These are phyloP conservation scores for Telenomus remus DNA, from an alignment of 1,140 invertebrate genomes.

Conservation along the genomic window DNA sequence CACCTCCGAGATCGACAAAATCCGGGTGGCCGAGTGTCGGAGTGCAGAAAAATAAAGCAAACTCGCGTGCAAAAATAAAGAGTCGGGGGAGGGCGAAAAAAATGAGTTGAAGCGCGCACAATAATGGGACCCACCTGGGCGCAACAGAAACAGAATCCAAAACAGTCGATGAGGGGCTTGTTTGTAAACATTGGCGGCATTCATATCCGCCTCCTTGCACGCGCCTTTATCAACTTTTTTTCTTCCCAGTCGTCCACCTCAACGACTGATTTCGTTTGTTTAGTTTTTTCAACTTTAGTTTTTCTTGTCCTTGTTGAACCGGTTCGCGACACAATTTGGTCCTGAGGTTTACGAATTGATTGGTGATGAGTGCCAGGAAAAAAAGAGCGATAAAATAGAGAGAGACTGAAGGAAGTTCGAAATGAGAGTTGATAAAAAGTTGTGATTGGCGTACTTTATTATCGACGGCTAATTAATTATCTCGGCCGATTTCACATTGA, in stretches of 20 bases:
- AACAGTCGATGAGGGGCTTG: conserved; percentile 4
- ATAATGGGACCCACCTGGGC: neutral
- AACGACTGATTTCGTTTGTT: neutral
- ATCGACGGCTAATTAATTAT: too few relatives aligned
- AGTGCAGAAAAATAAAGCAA: conserved; percentile 34
- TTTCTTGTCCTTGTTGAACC: too few relatives aligned
- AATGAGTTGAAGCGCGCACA: neutral
- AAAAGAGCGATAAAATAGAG: too few relatives aligned
- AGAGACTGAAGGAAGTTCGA: too few relatives aligned
- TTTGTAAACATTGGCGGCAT: conserved; percentile 41
- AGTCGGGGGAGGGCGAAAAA: conserved; percentile 11
- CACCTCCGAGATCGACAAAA: conserved; percentile 21
- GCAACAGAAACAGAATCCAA: neutral
- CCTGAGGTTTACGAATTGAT: too few relatives aligned
- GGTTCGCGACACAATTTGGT: too few relatives aligned
- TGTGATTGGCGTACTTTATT: too few relatives aligned
- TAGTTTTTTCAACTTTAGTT: too few relatives aligned
- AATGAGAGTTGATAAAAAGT: too few relatives aligned
- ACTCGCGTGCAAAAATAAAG: conserved; percentile 7
- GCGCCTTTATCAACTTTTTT: neutral
- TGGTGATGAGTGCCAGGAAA: too few relatives aligned
- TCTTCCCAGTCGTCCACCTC: neutral
- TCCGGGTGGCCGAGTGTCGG: conserved; percentile 38
- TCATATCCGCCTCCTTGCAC: neutral
- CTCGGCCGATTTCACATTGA: too few relatives aligned